Conservation (phyloP, 2,888 invertebrate genomes). For the Microctonus aethiopoides region DNA sequence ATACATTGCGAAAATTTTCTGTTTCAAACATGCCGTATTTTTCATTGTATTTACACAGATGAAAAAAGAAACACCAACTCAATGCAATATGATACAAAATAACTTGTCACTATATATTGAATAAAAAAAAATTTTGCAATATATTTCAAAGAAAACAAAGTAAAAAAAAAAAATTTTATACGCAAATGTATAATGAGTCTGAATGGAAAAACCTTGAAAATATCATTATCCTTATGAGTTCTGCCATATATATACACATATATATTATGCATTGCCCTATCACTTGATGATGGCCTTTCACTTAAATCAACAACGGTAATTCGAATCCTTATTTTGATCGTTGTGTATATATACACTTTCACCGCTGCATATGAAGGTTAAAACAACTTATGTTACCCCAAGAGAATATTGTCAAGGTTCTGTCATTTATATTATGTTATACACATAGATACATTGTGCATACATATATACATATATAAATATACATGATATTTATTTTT, state of each 20-base stretch:
- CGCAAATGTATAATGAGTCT: not conserved
- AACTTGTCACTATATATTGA: not conserved
- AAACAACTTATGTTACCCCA: not conserved
- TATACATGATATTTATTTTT: not conserved
- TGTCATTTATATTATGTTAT: not conserved
- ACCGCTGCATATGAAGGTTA: constrained; percentile 9
- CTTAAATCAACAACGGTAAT: constrained; percentile 25
- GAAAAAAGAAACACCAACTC: not conserved
- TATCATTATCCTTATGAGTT: constrained; percentile 2
- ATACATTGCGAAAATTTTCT: too few species aligned
- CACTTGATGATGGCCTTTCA: constrained; percentile 26
- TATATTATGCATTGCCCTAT: not conserved
- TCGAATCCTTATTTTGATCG: constrained; percentile 25
- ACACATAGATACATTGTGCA: too few species aligned
- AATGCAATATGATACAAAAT: not conserved
- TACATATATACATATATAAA: too few species aligned
- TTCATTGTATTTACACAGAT: too few species aligned
- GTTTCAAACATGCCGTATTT: too few species aligned
- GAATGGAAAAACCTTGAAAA: constrained; percentile 28
- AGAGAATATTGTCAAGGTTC: not conserved
- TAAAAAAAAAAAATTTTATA: not conserved
- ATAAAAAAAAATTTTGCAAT: not conserved
- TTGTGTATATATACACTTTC: constrained; percentile 24
- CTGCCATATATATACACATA: too few species aligned
- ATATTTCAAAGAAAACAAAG: not conserved